Evolutionary conservation across 2,888 invertebrate genomes (phyloP).

Genomic region (Drosophila atroscutellata): DNA sequence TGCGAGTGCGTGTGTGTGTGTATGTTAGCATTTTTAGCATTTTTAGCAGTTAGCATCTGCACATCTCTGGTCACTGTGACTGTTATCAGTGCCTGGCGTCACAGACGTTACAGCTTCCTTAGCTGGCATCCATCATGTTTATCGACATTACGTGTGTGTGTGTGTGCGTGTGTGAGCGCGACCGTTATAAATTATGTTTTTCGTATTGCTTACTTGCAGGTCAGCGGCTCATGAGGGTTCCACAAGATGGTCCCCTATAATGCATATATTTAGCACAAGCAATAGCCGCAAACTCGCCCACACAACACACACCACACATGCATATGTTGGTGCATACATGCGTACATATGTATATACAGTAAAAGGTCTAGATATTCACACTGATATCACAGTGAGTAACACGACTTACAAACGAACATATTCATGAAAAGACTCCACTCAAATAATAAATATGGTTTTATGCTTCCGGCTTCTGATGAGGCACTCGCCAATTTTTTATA

Average conservation of each 20-base stretch:
- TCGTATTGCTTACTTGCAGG: not conserved
- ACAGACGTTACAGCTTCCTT: conserved; percentile 39
- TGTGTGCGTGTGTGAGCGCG: conserved; percentile 13
- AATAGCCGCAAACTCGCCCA: conserved; percentile 1
- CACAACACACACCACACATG: not conserved
- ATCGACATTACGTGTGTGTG: conserved; percentile 22
- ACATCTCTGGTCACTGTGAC: conserved; percentile 6
- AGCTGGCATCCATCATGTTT: conserved; percentile 19
- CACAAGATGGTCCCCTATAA: conserved; percentile 49
- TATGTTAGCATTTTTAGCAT: not conserved
- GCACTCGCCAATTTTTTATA: not conserved
- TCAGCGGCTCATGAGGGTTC: conserved; percentile 34
- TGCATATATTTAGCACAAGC: conserved; percentile 31
- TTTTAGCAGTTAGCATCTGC: conserved; percentile 2
- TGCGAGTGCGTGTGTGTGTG: not conserved
- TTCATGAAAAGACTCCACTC: not conserved
- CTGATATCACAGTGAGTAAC: conserved; percentile 14
- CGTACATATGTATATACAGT: not conserved
- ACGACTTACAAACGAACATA: not conserved
- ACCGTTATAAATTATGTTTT: conserved; percentile 38
- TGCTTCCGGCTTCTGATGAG: not conserved
- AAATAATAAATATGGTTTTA: not conserved
- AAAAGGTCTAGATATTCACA: not conserved
- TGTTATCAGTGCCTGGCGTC: conserved; percentile 29
- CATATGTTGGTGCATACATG: not conserved